phyloP scores from a whole-genome alignment of 2,888 invertebrate species.

The Yponomeuta sedellus region DNA sequence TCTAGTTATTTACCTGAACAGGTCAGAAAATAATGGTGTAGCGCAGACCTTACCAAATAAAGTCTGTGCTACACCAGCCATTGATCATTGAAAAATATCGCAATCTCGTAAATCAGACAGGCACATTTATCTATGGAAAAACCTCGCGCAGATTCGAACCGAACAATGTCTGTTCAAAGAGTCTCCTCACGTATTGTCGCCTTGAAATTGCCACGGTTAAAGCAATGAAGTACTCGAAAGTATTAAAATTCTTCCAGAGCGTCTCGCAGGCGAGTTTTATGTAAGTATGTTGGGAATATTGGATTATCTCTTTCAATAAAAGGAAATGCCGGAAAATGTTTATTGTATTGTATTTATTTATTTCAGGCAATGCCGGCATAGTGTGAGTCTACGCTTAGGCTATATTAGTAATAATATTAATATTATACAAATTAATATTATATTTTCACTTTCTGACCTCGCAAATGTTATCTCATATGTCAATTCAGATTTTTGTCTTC shows the following conservation, averaged over 20 bases:
- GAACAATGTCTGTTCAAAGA: constrained; percentile 58
- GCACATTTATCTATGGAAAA: constrained; percentile 61
- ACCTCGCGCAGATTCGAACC: constrained; percentile 35
- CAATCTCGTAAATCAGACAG: constrained; percentile 57
- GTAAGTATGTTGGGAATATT: background rate
- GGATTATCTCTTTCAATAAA: background rate
- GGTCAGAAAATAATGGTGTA: too few species aligned
- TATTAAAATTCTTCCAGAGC: constrained; percentile 57
- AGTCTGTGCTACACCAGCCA: constrained; percentile 27
- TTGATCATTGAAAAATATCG: constrained; percentile 54
- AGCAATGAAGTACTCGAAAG: constrained; percentile 67
- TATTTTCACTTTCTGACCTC: too few species aligned
- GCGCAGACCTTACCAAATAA: too few species aligned
- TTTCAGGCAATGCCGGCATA: too few species aligned
- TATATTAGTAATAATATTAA: too few species aligned
- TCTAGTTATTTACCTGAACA: too few species aligned
- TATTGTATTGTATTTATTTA: background rate
- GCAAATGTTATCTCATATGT: too few species aligned
- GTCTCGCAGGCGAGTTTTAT: background rate
- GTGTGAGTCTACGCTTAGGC: too few species aligned
- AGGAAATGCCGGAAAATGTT: background rate
- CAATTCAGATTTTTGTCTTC: too few species aligned
- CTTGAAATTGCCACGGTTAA: constrained; percentile 72
- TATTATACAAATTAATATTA: too few species aligned
- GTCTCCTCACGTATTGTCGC: constrained; percentile 67